phyloP scores from a whole-genome alignment of 2,113 vertebrate genomes.

The Brevimyrus niger region DNA sequence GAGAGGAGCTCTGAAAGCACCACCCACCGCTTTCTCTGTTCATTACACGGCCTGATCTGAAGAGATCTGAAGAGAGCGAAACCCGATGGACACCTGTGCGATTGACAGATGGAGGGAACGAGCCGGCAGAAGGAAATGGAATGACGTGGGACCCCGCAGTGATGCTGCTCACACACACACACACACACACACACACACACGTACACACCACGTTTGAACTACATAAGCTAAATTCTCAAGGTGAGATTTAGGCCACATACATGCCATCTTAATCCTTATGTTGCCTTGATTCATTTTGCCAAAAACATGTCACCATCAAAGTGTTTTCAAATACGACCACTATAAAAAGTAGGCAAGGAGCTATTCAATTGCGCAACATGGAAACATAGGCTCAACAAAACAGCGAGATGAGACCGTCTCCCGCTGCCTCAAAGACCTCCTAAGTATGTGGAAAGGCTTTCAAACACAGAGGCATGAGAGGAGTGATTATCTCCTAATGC shows the following conservation, averaged over 20 bases:
- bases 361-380: neutral
- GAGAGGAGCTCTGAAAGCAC: neutral
- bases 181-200: neutral
- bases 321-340: neutral
- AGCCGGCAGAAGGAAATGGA: neutral
- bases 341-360: neutral
- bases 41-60: neutral
- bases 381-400: neutral
- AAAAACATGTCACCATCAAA: neutral
- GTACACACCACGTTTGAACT: neutral
- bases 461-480: neutral
- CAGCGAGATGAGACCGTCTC: neutral
- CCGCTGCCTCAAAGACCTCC: neutral
- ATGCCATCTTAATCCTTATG: neutral
- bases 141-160: neutral
- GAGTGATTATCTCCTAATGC: neutral
- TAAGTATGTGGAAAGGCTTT: neutral
- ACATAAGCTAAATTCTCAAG: neutral
- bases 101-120: neutral
- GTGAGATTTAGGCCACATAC: neutral
- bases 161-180: neutral
- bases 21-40: neutral
- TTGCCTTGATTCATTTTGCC: neutral
- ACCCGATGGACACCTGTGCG: neutral
- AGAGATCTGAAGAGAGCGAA: too few species aligned